phyloP scores from a whole-genome alignment of 1,140 invertebrate species.

The Arion vulgaris region DNA sequence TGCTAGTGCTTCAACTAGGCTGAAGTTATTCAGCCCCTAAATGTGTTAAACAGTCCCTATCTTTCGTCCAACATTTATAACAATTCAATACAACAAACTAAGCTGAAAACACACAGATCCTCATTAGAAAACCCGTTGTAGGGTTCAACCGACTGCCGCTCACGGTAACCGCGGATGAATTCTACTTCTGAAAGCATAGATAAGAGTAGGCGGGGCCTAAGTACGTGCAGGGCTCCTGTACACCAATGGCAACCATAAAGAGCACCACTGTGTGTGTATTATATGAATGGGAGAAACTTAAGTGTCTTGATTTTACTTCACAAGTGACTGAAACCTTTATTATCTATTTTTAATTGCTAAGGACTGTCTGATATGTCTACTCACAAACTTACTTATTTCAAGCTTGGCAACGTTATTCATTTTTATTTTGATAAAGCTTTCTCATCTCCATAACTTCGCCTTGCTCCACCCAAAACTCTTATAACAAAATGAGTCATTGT shows the following conservation, averaged over 20 bases:
- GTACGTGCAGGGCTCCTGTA: background rate
- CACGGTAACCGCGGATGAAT: constrained; percentile 14
- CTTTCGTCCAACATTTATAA: background rate
- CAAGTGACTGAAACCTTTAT: too few relatives aligned
- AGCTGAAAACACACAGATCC: constrained; percentile 4
- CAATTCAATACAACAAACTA: background rate
- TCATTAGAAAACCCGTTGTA: background rate
- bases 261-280: background rate
- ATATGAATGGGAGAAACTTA: background rate
- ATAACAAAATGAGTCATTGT: too few relatives aligned
- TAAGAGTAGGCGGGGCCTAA: constrained; percentile 8
- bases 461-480: too few relatives aligned
- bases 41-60: background rate
- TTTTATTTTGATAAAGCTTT: too few relatives aligned
- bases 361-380: background rate
- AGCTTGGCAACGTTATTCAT: too few relatives aligned
- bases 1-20: background rate
- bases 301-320: background rate
- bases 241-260: background rate
- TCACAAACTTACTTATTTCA: too few relatives aligned
- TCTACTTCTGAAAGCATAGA: background rate
- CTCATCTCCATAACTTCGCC: too few relatives aligned
- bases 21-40: background rate
- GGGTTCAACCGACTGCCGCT: background rate
- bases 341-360: background rate